These are phyloP conservation scores for Dynastes grantii DNA, from an alignment of 2,888 invertebrate genomes.

Conservation along the genomic window DNA sequence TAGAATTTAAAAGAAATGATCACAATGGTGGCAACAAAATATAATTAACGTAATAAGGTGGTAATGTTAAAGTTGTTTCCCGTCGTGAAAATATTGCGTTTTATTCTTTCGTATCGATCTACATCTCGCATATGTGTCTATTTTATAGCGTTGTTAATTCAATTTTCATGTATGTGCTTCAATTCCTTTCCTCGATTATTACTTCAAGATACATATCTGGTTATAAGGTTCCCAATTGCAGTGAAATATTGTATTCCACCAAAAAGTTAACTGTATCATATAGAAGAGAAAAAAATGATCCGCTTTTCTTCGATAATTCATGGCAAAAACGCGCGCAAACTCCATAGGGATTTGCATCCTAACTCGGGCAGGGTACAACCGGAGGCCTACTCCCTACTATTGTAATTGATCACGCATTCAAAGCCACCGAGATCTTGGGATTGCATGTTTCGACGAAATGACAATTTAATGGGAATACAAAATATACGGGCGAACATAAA, in stretches of 20 bases:
- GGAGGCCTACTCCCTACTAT: constrained; percentile 58
- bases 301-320: constrained; percentile 30
- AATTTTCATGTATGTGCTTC: too few species aligned
- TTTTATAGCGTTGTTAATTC: too few species aligned
- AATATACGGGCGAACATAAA: constrained; percentile 51
- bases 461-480: constrained; percentile 62
- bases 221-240: background rate
- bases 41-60: too few species aligned
- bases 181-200: too few species aligned
- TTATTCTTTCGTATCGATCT: too few species aligned
- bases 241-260: background rate
- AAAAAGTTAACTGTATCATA: constrained; percentile 12
- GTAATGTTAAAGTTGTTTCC: too few species aligned
- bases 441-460: constrained; percentile 63
- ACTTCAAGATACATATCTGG: too few species aligned
- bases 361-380: background rate
- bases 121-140: too few species aligned
- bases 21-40: too few species aligned
- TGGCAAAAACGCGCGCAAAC: constrained; percentile 6
- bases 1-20: too few species aligned
- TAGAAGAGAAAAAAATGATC: constrained; percentile 21
- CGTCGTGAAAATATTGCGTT: too few species aligned
- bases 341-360: constrained; percentile 3
- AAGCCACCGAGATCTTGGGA: constrained; percentile 60
- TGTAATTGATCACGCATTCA: constrained; percentile 64